Conservation (phyloP, 2,888 invertebrate species). For the Troides helena region DNA sequence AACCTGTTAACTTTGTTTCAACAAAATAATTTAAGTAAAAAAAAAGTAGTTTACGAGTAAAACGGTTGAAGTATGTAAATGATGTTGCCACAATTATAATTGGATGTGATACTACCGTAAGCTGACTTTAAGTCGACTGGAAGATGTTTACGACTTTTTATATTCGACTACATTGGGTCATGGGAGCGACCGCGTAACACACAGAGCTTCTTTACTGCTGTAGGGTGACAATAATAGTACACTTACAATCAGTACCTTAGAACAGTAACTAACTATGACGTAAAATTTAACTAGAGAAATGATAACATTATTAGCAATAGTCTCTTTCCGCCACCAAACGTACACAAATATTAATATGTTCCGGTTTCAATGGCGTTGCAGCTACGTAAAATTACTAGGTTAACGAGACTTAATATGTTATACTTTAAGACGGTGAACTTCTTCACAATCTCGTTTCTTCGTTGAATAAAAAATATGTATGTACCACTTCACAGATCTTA, state of each 20-base stretch:
- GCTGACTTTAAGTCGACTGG: slow-evolving; percentile 12
- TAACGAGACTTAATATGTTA: too few species aligned
- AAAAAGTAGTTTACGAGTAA: background rate
- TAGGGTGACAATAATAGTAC: slow-evolving; percentile 42
- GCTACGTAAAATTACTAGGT: too few species aligned
- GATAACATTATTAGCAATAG: too few species aligned
- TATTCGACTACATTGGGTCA: slow-evolving; percentile 53
- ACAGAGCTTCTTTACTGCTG: slow-evolving; percentile 41
- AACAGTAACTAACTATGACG: background rate
- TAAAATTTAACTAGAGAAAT: background rate
- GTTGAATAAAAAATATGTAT: too few species aligned
- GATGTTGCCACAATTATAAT: slow-evolving; percentile 14
- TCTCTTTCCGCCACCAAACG: too few species aligned
- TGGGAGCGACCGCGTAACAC: slow-evolving; percentile 72
- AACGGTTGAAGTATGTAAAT: slow-evolving; percentile 15
- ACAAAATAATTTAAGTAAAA: background rate
- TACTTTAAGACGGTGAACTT: too few species aligned
- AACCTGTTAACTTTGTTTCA: too few species aligned
- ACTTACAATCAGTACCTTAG: slow-evolving; percentile 10
- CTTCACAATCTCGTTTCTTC: too few species aligned
- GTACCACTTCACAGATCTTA: too few species aligned
- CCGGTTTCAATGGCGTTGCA: too few species aligned
- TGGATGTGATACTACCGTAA: slow-evolving; percentile 12
- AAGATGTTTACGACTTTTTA: slow-evolving; percentile 28
- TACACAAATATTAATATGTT: too few species aligned